A percentile compares a stretch with the other conserved stretches of the same genome.
These are phyloP conservation scores for Heteractis magnifica DNA, from an alignment of 92 coral and sea anemone species.

Conservation along the genomic window DNA sequence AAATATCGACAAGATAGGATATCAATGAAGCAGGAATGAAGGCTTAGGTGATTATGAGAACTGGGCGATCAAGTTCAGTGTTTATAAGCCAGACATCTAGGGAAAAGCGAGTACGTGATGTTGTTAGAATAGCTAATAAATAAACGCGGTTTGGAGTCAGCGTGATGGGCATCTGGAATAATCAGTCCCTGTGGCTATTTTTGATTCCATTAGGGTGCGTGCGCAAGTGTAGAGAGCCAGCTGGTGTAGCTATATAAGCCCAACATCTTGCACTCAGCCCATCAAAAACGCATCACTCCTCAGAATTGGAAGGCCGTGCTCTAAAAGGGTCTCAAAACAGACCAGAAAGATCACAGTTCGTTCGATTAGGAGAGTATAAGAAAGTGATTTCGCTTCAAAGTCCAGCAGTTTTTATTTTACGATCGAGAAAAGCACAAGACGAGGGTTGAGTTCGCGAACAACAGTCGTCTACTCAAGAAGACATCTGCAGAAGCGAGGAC, in stretches of 20 bases:
- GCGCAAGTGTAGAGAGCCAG: slow-evolving; percentile 5
- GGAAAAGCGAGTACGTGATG: slow-evolving; percentile 24
- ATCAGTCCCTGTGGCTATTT: slow-evolving; percentile 26
- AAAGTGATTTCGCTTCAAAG: too few species aligned
- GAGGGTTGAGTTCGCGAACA: background rate
- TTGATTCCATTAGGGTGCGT: slow-evolving; percentile 23
- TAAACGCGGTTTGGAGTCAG: slow-evolving; percentile 25
- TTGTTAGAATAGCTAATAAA: slow-evolving; percentile 28
- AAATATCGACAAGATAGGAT: background rate
- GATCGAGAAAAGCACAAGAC: background rate
- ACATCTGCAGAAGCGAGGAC: background rate
- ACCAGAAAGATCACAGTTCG: background rate
- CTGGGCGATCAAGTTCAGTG: background rate
- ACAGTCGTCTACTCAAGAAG: background rate
- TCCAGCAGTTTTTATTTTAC: background rate
- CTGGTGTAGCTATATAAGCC: slow-evolving; percentile 25
- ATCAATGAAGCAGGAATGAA: background rate
- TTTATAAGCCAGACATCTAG: background rate
- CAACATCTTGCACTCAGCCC: slow-evolving; percentile 5
- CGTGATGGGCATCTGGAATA: slow-evolving; percentile 33
- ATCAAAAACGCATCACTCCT: slow-evolving; percentile 3
- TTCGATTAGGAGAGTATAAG: too few species aligned
- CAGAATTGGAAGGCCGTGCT: background rate
- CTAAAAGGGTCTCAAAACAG: background rate
- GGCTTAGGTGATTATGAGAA: background rate